These are phyloP conservation scores for Gymnoscopelus microlampas DNA, from an alignment of 2,797 vertebrate genomes.

Conservation along the genomic window DNA sequence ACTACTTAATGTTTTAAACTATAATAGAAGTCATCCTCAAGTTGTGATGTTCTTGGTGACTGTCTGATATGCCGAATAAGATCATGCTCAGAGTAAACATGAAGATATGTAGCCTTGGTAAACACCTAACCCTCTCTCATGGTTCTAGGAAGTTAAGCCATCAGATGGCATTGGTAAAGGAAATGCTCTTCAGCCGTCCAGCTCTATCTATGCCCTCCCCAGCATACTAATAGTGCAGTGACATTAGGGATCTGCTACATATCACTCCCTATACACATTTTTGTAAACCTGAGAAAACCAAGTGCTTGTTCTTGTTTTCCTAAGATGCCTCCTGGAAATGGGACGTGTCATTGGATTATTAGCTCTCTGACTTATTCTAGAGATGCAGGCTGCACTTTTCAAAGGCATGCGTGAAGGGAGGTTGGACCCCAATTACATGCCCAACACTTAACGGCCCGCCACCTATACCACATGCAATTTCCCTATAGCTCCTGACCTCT, in stretches of 20 bases:
- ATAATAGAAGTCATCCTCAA: background rate
- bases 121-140: too few species aligned
- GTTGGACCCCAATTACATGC: slow-evolving; percentile 46
- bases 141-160: too few species aligned
- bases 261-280: too few species aligned
- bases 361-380: slow-evolving; percentile 31
- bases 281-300: too few species aligned
- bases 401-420: slow-evolving; percentile 45
- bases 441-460: slow-evolving; percentile 36
- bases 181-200: too few species aligned
- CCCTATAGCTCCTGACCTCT: slow-evolving; percentile 61
- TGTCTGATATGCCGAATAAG: background rate
- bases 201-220: too few species aligned
- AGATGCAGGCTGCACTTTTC: slow-evolving; percentile 50
- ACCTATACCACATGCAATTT: slow-evolving; percentile 67
- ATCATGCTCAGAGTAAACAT: too few species aligned
- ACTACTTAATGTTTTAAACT: background rate
- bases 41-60: background rate
- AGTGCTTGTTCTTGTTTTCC: slow-evolving; percentile 38
- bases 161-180: too few species aligned
- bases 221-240: too few species aligned
- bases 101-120: too few species aligned
- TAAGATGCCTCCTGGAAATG: slow-evolving; percentile 40
- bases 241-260: too few species aligned
- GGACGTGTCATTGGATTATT: slow-evolving; percentile 44